A percentile compares a stretch with the other conserved stretches of the same genome.
phyloP scores from a whole-genome alignment of 2,888 invertebrate genomes.

The Lasius platythorax region DNA sequence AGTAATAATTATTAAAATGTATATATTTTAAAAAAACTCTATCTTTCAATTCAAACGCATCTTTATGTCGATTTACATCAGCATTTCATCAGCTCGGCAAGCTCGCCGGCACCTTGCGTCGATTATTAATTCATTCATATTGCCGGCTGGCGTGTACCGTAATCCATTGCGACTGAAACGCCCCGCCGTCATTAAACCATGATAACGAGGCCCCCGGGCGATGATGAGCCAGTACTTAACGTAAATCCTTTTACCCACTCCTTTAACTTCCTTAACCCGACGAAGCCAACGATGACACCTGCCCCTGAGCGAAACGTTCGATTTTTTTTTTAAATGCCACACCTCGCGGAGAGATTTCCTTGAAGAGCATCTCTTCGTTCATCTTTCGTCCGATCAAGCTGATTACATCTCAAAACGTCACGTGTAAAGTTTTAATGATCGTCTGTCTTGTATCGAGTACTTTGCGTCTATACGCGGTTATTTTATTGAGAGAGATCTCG shows the following conservation, averaged over 20 bases:
- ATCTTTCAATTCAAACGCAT: background rate
- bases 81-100: slow-evolving; percentile 22
- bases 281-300: slow-evolving; percentile 38
- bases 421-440: slow-evolving; percentile 36
- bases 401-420: slow-evolving; percentile 36
- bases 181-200: slow-evolving; percentile 54
- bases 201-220: slow-evolving; percentile 53
- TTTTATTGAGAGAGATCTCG: slow-evolving; percentile 10
- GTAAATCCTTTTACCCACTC: slow-evolving; percentile 54
- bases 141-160: slow-evolving; percentile 51
- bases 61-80: background rate
- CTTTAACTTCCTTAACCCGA: slow-evolving; percentile 46
- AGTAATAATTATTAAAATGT: background rate
- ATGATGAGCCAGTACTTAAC: slow-evolving; percentile 53
- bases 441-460: slow-evolving; percentile 20
- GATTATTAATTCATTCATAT: slow-evolving; percentile 64
- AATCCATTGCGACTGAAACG: slow-evolving; percentile 60
- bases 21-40: background rate
- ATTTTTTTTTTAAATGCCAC: slow-evolving; percentile 14
- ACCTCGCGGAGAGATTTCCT: slow-evolving; percentile 19
- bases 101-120: slow-evolving; percentile 40
- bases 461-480: background rate
- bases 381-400: slow-evolving; percentile 21
- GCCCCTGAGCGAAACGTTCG: slow-evolving; percentile 21
- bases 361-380: background rate